Base-by-base conservation (phyloP, 2,888 invertebrate genomes). In the Suillia variegata region DNA sequence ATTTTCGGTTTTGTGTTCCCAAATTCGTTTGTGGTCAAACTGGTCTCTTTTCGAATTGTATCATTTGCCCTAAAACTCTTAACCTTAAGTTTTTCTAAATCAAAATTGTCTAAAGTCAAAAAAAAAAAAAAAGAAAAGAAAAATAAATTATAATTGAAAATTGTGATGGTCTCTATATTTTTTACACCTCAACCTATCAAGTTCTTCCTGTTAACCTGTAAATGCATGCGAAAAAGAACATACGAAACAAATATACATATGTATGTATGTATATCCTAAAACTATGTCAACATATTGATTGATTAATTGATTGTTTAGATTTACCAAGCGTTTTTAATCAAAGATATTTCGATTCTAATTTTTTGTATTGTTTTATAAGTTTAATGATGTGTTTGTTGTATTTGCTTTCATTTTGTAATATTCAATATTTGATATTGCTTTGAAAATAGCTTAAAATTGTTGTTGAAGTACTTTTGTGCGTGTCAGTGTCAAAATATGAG, bases 291-390 rank as follows among this genome's bases (percentile, higher is more conserved):
- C n/a, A n/a, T n/a, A n/a, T n/a, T n/a, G n/a, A n/a, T n/a, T n/a
- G n/a, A n/a, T n/a, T n/a, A n/a, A n/a, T n/a, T n/a, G n/a, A n/a
- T n/a, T n/a, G n/a, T n/a, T n/a, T n/a, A n/a, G n/a, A 4, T 38
- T 38, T 38, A 61, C 70, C 82, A 81, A 82, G 82, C 81, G 82
- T 82, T 81, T 82, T 81, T 81, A 80, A 72, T 78, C 81, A 78
- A 81, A 77, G 76, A 78, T 69, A 69, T 62, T 64, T 59, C 33
- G 12, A 24, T 56, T 58, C 54, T 59, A 53, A 21, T 57, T 63
- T 54, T 47, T 58, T 64, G 62, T 18, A 38, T 47, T 55, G 20
- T 54, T 42, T 26, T 49, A 18, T 45, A 17, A 45, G 4, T 45
- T 17, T 45, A 18, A 45, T 12, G n/a, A 38, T 38, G 10, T 38